Conservation (phyloP, 1,140 invertebrate genomes). For the Stegodyphus dumicola region DNA sequence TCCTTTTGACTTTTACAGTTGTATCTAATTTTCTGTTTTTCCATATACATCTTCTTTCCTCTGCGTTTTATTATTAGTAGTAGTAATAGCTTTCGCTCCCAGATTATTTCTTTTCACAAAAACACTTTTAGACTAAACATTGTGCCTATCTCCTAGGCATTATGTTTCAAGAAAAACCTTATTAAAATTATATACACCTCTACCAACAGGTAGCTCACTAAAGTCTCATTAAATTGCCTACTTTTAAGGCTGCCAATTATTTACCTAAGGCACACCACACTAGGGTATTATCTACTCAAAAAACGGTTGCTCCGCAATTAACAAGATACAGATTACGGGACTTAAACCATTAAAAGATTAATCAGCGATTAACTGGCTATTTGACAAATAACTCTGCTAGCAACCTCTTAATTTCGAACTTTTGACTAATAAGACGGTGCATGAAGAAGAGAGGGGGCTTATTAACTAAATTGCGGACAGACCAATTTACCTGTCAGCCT, state of each 20-base stretch:
- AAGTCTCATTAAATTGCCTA: conserved; percentile 27
- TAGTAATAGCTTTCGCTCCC: no score
- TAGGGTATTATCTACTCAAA: conserved; percentile 51
- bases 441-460: conserved; percentile 50
- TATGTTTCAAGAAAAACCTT: no score
- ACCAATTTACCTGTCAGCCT: conserved; percentile 55
- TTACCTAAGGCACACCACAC: conserved; percentile 58
- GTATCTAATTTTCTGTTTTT: no score
- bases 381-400: conserved; percentile 55
- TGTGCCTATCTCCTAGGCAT: no score
- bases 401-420: conserved; percentile 58
- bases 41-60: no score
- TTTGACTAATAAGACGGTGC: conserved; percentile 57
- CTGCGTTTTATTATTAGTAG: no score
- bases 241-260: conserved; percentile 48
- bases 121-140: no score
- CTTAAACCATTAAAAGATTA: conserved; percentile 60
- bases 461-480: conserved; percentile 58
- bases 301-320: conserved; percentile 51
- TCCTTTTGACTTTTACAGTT: no score
- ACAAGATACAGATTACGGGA: conserved; percentile 52
- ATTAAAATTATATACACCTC: not conserved
- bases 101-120: no score
- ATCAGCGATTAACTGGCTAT: conserved; percentile 58
- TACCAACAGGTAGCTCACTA: not conserved